Evolutionary conservation across 2,888 invertebrate species (phyloP), one percentile per base, ranked within the genome.

Genomic region (Limenitis arthemis): DNA sequence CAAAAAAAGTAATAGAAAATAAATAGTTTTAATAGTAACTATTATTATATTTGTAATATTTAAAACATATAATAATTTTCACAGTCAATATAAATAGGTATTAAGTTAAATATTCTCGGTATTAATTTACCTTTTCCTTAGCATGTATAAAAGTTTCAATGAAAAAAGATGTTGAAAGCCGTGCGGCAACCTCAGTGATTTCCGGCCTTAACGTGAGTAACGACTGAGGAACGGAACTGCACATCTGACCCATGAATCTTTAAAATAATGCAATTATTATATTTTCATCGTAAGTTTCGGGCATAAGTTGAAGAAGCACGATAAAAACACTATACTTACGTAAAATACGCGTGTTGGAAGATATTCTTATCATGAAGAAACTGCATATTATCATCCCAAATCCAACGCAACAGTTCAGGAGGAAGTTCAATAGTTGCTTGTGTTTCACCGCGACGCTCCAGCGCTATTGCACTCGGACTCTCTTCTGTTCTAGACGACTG

Each of bases 111-210:
- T 20, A 33, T 34, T n/a, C n/a, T n/a, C n/a, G n/a, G n/a, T 38
- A 43, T 30, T 47, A n/a, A 51, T 31, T 59, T 73, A 93, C 93
- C 89, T 97, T 98, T 79, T 98, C 98, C 79, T 97, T 97, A 42
- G 98, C 96, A 75, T 98, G 98, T 70, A 98, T 97, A 68, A 97
- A 95, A 0, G 97, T 97, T 83, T 98, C 98, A 60, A 98, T 93
- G 66, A 98, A 97, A 82, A 98, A 98, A 0, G 97, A 96, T 0
- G 96, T 95, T 1, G 96, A 95, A 8, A 98, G 86, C 64, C 96
- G 92, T 1, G 96, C 94, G 0, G 95, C 94, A 65, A 94, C 90
- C 67, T 96, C 92, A 0, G 94, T 94, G 40, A 96, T 90, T 66
- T 96, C 94, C 0, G 92, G 91, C 62, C 91, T 88, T 34, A 93